A percentile compares a stretch with the other conserved stretches of the same genome.
Evolutionary conservation across 2,888 invertebrate genomes (phyloP).

Genomic region (Drosophila engyochracea): DNA sequence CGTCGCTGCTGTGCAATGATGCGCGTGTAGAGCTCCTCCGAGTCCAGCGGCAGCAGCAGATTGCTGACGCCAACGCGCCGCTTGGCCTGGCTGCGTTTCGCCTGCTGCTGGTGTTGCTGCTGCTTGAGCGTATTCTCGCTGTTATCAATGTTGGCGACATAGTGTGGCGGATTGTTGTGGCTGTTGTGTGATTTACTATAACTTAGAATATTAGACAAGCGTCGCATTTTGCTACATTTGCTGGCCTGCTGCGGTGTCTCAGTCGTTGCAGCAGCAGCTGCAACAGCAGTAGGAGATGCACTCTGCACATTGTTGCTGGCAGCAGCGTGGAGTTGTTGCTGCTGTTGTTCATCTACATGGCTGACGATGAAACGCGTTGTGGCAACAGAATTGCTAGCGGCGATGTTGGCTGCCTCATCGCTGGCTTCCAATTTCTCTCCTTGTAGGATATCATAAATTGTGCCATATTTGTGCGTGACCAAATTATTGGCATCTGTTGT

Average conservation of each 20-base stretch:
- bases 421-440: slow-evolving; percentile 74
- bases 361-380: slow-evolving; percentile 83
- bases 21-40: slow-evolving; percentile 85
- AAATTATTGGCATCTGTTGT: slow-evolving; percentile 43
- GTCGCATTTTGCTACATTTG: slow-evolving; percentile 81
- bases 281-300: slow-evolving; percentile 2
- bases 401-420: slow-evolving; percentile 17
- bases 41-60: slow-evolving; percentile 81
- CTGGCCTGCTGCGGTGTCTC: slow-evolving; percentile 35
- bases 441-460: slow-evolving; percentile 85
- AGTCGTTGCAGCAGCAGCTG: slow-evolving; percentile 14
- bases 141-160: slow-evolving; percentile 16
- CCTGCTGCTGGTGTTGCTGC: slow-evolving; percentile 32
- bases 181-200: slow-evolving; percentile 64
- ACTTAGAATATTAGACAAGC: slow-evolving; percentile 85
- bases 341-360: slow-evolving; percentile 82
- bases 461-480: slow-evolving; percentile 81
- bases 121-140: slow-evolving; percentile 17
- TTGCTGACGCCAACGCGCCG: slow-evolving; percentile 77
- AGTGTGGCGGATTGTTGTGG: slow-evolving; percentile 29
- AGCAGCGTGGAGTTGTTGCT: slow-evolving; percentile 1
- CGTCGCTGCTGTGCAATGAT: slow-evolving; percentile 79
- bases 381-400: slow-evolving; percentile 50
- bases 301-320: slow-evolving; percentile 12
- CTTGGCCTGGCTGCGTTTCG: slow-evolving; percentile 66